phyloP scores from a whole-genome alignment of 2,888 invertebrate genomes.

The Masnerella sp. region DNA sequence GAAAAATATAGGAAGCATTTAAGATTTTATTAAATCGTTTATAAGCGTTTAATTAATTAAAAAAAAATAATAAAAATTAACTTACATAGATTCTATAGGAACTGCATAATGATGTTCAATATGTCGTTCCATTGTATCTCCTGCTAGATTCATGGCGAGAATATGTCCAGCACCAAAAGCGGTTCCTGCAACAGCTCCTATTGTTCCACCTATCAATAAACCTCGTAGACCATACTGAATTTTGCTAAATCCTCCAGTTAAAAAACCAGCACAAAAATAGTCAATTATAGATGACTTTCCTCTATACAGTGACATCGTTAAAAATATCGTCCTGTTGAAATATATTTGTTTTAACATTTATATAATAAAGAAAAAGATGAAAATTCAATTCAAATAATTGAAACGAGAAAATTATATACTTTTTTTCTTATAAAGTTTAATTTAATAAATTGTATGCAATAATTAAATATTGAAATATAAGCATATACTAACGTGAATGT shows the following conservation, averaged over 20 bases:
- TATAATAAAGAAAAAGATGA: background rate
- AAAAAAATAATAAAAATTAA: background rate
- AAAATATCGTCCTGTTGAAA: slow-evolving; percentile 3
- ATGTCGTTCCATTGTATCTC: background rate
- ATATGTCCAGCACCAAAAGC: slow-evolving; percentile 10
- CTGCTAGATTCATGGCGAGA: background rate
- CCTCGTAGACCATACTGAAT: slow-evolving; percentile 30
- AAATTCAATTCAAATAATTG: no score
- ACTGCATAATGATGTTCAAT: background rate
- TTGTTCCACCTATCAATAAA: slow-evolving; percentile 7
- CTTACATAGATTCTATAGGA: background rate
- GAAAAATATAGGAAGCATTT: no score
- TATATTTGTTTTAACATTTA: background rate
- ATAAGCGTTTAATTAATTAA: no score
- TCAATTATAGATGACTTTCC: slow-evolving; percentile 34
- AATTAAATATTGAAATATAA: background rate
- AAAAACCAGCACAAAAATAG: slow-evolving; percentile 15
- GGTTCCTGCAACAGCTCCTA: background rate
- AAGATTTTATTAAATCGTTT: no score
- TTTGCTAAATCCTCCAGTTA: slow-evolving; percentile 2
- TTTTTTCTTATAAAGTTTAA: no score
- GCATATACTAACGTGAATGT: slow-evolving; percentile 5
- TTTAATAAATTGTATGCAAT: no score
- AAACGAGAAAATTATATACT: no score
- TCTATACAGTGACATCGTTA: slow-evolving; percentile 20